phyloP scores from a whole-genome alignment of 1,140 invertebrate genomes.

The Phthorimaea operculella region DNA sequence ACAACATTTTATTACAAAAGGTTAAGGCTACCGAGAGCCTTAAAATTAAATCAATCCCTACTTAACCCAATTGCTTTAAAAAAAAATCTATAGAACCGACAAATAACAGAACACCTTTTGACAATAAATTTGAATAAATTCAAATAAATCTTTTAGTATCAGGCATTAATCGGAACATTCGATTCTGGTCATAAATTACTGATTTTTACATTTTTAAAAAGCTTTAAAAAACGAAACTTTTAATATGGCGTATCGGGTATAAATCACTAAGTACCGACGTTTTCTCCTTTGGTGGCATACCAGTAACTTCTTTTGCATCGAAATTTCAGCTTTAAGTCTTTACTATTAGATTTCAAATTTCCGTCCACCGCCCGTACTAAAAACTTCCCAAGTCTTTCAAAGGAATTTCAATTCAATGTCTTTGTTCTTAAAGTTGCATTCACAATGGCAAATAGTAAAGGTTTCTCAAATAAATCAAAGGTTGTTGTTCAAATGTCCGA shows the following conservation, averaged over 20 bases:
- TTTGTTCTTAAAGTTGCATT: not conserved
- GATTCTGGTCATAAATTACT: constrained; percentile 60
- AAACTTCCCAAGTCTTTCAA: constrained; percentile 9
- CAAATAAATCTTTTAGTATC: constrained; percentile 19
- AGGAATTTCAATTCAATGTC: not conserved
- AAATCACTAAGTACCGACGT: constrained; percentile 57
- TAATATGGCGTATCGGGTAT: constrained; percentile 58
- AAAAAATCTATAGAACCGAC: constrained; percentile 11
- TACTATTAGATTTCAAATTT: constrained; percentile 20
- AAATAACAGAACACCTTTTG: constrained; percentile 31
- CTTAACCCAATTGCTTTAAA: not conserved
- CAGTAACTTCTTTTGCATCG: not conserved
- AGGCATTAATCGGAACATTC: constrained; percentile 58
- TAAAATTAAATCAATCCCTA: not conserved
- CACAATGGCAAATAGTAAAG: constrained; percentile 9
- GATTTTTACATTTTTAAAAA: constrained; percentile 57
- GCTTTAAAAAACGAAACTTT: constrained; percentile 56
- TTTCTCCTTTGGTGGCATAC: constrained; percentile 58
- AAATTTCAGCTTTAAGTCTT: constrained; percentile 8
- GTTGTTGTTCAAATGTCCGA: constrained; percentile 36
- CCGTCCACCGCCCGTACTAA: not conserved
- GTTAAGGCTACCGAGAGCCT: no score
- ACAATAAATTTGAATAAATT: constrained; percentile 39
- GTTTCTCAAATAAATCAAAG: constrained; percentile 59
- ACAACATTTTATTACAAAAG: no score